Evolutionary conservation across 2,113 vertebrate species (phyloP).

Genomic region (Phyllostomus hastatus): DNA sequence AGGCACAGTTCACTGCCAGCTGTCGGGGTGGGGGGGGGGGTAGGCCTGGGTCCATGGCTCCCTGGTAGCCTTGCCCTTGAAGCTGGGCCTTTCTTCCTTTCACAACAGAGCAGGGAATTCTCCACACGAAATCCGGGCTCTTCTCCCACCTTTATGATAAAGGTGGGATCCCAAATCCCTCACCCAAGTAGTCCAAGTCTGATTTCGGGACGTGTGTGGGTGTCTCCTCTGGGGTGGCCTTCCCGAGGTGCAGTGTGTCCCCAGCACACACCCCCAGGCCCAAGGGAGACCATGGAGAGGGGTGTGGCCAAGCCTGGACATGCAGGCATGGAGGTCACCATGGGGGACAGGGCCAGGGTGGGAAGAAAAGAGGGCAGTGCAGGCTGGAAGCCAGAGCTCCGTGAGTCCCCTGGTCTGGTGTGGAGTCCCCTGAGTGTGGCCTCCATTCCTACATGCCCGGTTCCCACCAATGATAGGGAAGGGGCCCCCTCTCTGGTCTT

Average conservation of each 20-base stretch:
- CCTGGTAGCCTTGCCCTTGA: background rate
- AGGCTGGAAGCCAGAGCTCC: background rate
- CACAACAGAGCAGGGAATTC: background rate
- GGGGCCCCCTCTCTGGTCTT: background rate
- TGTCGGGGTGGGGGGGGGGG: no score
- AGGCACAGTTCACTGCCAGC: background rate
- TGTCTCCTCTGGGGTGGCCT: background rate
- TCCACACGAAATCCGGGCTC: background rate
- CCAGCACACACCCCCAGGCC: background rate
- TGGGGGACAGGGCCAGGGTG: background rate
- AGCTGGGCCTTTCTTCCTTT: background rate
- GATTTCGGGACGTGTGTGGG: background rate
- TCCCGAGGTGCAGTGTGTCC: background rate
- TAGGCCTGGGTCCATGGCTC: no score
- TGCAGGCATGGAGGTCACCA: background rate
- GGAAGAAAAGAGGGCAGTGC: background rate
- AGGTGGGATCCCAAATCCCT: background rate
- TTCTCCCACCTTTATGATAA: background rate
- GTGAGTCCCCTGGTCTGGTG: background rate
- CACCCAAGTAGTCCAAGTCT: background rate
- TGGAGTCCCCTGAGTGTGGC: accelerated
- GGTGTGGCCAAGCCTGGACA: background rate
- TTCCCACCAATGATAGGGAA: background rate
- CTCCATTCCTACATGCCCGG: background rate
- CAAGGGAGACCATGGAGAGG: background rate